Evolutionary conservation across 2,888 invertebrate genomes (phyloP), one percentile per base, ranked within the genome.

Genomic region (Rhingia campestris): DNA sequence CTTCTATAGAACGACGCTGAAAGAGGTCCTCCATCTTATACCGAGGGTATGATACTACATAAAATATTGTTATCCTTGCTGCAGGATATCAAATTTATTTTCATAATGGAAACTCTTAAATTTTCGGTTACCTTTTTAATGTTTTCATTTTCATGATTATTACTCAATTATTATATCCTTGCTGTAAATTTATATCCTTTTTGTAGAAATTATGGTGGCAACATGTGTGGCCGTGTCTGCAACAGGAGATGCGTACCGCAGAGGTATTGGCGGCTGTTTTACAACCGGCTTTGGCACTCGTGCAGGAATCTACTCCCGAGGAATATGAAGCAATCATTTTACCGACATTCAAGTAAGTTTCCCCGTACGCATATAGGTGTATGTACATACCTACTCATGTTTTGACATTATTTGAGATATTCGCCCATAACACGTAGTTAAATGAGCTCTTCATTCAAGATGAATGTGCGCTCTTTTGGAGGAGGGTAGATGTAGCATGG

Each of bases 141-240:
- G 45, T 2, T 9, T 51, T 53, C 10, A 7, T 32, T 37, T 33
- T 45, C 33, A 35, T 7, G 47, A 53, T 54, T 14, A 67, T 67
- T 51, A 49, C 49, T 10, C 49, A 37, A 49, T 63, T 63, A 63
- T 30, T 32, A 49, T 49, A 37, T 64, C 30, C 49, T 64, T 30
- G 30, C 5, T n/a, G 61, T 58, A 49, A 54, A 72, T 80, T 85
- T 54, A 39, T 61, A 49, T 86, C 92, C 93, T 64, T 72, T 85
- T 86, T 87, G 64, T 93, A 99, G 98, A 98, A 98, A 96, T 93
- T 98, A 64, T 96, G 98, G 94, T 98, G 97, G 93, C 97, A 97
- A 91, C 97, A 97, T 91, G 95, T 98, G 59, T 97, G 98, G 96
- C 97, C 98, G 41, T 95, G 95, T 87, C 92, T 99, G 81, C 95